Evolutionary conservation across 2,113 vertebrate genomes (phyloP).

Genomic region (Corvus cornix): DNA sequence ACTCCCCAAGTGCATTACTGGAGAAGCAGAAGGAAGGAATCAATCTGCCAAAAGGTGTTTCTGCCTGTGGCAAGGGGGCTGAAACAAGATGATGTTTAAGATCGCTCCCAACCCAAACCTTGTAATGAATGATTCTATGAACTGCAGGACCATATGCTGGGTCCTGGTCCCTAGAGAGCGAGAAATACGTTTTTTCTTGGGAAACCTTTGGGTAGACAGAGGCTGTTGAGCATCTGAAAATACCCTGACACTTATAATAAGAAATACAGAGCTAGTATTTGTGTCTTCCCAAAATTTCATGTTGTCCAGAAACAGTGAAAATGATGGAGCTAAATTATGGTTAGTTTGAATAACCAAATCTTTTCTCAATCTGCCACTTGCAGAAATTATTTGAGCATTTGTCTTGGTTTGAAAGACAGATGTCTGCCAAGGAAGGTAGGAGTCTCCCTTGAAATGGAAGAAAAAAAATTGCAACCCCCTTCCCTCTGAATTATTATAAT

Average conservation of each 20-base stretch:
- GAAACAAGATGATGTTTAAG: not conserved
- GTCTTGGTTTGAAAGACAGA: too few relatives aligned
- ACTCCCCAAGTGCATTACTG: not conserved
- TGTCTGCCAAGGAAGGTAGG: too few relatives aligned
- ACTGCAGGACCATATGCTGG: not conserved
- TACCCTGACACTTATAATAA: not conserved
- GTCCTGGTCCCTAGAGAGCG: not conserved
- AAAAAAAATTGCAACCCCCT: too few relatives aligned
- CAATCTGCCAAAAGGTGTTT: not conserved
- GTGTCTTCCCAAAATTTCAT: not conserved
- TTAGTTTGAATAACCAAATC: not conserved
- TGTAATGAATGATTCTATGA: not conserved
- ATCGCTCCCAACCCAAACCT: accelerated
- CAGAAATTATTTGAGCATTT: not conserved
- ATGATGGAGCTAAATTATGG: not conserved
- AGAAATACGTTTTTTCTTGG: not conserved
- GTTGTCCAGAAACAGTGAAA: not conserved
- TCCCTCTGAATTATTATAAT: too few relatives aligned
- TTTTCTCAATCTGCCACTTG: not conserved
- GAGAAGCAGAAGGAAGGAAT: not conserved
- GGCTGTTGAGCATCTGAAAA: not conserved
- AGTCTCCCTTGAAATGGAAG: too few relatives aligned
- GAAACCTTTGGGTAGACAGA: not conserved
- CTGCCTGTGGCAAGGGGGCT: not conserved
- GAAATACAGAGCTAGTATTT: not conserved